These are phyloP conservation scores for Oreochromis niloticus DNA, from an alignment of 2,113 vertebrate genomes.

Conservation along the genomic window DNA sequence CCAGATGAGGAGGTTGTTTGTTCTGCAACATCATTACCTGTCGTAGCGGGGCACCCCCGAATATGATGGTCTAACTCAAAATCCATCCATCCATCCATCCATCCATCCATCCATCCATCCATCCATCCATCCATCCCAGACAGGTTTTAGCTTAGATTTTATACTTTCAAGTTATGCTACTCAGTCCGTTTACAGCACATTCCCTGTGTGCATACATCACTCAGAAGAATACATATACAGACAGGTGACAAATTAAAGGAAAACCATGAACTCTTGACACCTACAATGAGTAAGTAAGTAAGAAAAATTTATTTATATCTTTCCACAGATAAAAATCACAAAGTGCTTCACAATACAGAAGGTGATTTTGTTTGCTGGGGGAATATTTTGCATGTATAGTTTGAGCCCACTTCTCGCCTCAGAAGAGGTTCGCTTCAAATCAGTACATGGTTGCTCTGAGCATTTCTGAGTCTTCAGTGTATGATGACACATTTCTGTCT, in stretches of 20 bases:
- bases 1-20: background rate
- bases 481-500: background rate
- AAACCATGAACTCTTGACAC: background rate
- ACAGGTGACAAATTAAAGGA: background rate
- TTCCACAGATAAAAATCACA: background rate
- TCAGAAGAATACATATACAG: background rate
- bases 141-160: background rate
- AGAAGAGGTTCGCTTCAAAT: background rate
- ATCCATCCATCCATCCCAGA: rapidly evolving
- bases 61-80: background rate
- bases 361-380: background rate
- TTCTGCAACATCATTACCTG: background rate
- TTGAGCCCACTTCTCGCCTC: background rate
- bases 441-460: background rate
- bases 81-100: background rate
- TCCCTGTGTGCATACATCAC: background rate
- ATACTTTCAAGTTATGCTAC: background rate
- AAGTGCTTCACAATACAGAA: background rate
- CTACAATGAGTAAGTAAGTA: background rate
- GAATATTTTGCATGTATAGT: background rate
- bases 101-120: rapidly evolving
- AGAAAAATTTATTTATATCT: background rate
- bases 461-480: background rate
- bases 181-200: rapidly evolving
- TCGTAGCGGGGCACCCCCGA: background rate